Conservation (phyloP, 2,888 invertebrate species). For the Zelleria hepariella region DNA sequence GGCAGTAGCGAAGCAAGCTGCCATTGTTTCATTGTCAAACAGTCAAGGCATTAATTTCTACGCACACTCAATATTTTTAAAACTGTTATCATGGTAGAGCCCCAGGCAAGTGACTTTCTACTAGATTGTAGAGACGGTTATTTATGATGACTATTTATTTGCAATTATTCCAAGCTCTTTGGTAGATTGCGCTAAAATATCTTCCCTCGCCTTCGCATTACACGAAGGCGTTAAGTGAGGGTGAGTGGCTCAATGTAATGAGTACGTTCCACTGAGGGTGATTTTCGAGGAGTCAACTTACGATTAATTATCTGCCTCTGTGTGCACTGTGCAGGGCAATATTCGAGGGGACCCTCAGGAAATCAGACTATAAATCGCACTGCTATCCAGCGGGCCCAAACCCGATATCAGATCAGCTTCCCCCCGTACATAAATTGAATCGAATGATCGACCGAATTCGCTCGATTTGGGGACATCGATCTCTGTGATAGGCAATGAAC, state of each 20-base stretch:
- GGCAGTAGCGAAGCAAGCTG: background rate
- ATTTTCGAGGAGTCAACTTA: background rate
- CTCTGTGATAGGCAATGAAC: background rate
- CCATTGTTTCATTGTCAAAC: background rate
- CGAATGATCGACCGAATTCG: background rate
- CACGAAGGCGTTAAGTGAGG: conserved; percentile 15
- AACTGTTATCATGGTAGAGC: too few species aligned
- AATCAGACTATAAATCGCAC: conserved; percentile 44
- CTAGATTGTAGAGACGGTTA: too few species aligned
- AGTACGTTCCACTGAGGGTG: conserved; percentile 19
- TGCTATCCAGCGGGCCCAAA: conserved; percentile 26
- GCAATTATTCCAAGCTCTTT: too few species aligned
- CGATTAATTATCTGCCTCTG: background rate
- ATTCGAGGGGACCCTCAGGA: conserved; percentile 26
- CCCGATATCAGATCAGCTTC: conserved; percentile 5
- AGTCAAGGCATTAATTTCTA: background rate
- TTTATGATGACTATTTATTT: too few species aligned
- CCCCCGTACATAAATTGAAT: conserved; percentile 4
- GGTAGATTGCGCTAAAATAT: too few species aligned
- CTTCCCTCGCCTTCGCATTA: background rate
- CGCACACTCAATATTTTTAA: background rate
- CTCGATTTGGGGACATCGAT: background rate
- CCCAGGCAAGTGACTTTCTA: too few species aligned
- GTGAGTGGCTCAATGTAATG: conserved; percentile 40
- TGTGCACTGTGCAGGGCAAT: background rate